Evolutionary conservation across 2,797 vertebrate species (phyloP), one percentile per base, ranked within the genome.

Genomic region (Neostethus bicornis): DNA sequence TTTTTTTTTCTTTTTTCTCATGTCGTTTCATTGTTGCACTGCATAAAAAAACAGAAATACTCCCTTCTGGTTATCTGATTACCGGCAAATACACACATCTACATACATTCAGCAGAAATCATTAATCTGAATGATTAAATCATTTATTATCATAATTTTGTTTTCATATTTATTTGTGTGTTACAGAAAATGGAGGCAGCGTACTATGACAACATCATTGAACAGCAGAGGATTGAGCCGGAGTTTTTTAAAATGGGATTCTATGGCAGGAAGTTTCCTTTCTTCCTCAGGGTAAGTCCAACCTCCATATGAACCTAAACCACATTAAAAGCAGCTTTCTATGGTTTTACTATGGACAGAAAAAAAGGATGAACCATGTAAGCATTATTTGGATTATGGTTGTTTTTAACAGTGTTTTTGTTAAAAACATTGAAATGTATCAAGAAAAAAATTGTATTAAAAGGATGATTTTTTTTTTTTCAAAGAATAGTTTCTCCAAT

Each of bases 211-310:
- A 98, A 96, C 79, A 98, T 99, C 82, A 96, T 99, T 75, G 97
- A 99, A 56, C 97, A 99, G 82, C 97, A 99, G 86, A 91, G 97
- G 65, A 92, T 99, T 19, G 97, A 99, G 71, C 97, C 97, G 0
- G 97, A 99, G 85, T 99, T 99, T 85, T 99, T 99, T 86, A 90
- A 96, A 79, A 96, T 99, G 70, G 97, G 97, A 32, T 99, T 98
- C 88, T 98, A 98, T 28, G 97, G 97, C 69, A 95, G 95, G 75
- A 99, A 99, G 87, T 99, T 99, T 82, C 97, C 97, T 14, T 99
- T 99, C 90, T 99, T 99, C 87, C 93, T 99, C 82, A 91, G 97
- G 92, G 97, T 99, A 87, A 95, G 78, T 57, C 48, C n/a, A n/a
- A n/a, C n/a, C n/a, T n/a, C n/a, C n/a, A n/a, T n/a, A n/a, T n/a